Percentiles rank a stretch among this genome's conserved stretches.
These are phyloP conservation scores for Hermaeophaga mercurialis DNA, from an alignment of 2,888 invertebrate species.

Conservation along the genomic window DNA sequence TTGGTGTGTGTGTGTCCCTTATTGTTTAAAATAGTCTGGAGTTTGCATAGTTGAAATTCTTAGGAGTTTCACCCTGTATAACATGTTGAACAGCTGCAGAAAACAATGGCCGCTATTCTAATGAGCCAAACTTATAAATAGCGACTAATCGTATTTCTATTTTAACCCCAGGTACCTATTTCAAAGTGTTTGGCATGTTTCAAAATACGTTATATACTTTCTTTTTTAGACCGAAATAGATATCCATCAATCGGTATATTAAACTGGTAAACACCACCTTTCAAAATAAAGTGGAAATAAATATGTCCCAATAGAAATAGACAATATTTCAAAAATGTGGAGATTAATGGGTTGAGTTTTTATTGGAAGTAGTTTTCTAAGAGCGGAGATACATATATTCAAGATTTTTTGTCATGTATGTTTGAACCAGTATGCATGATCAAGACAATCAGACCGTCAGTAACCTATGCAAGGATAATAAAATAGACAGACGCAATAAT, in stretches of 20 bases:
- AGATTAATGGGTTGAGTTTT: no score
- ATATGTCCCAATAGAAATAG: slow-evolving; percentile 11
- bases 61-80: background rate
- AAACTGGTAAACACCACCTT: slow-evolving; percentile 18
- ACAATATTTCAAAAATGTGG: no score
- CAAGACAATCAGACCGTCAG: no score
- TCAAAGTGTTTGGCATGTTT: slow-evolving; percentile 21
- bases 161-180: slow-evolving; percentile 20
- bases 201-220: slow-evolving; percentile 25
- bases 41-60: background rate
- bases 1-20: no score
- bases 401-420: no score
- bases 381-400: no score
- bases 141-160: slow-evolving; percentile 29
- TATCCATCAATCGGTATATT: slow-evolving; percentile 23
- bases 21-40: no score
- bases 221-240: slow-evolving; percentile 23
- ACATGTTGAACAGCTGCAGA: slow-evolving; percentile 28
- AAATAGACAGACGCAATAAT: no score
- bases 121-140: slow-evolving; percentile 32
- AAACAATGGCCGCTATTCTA: slow-evolving; percentile 35
- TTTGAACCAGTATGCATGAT: no score
- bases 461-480: no score
- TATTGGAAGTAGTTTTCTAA: no score
- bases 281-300: slow-evolving; percentile 17